These are phyloP conservation scores for Napeogenes inachia DNA, from an alignment of 2,888 invertebrate genomes.

Conservation along the genomic window DNA sequence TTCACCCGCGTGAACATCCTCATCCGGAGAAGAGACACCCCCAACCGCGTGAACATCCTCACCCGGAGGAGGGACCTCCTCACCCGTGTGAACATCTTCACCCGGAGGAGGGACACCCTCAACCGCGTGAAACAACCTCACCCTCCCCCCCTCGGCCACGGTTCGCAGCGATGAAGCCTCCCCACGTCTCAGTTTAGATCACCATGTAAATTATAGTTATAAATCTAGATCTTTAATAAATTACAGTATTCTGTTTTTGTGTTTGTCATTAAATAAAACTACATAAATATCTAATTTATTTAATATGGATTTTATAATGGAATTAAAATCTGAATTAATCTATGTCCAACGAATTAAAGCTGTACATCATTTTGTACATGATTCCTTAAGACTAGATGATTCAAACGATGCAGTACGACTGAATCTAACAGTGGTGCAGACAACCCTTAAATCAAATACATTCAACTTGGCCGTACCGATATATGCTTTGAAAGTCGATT, in stretches of 20 bases:
- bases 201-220: slow-evolving; percentile 24
- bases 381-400: not conserved
- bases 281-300: slow-evolving; percentile 5
- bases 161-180: not conserved
- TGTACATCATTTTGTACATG: not conserved
- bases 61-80: slow-evolving; percentile 48
- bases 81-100: slow-evolving; percentile 43
- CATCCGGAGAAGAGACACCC: no score
- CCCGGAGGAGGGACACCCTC: no score
- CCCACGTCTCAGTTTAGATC: slow-evolving; percentile 23
- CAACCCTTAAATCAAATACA: no score
- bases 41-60: no score
- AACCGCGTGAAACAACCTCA: not conserved
- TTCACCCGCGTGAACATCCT: slow-evolving; percentile 44
- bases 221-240: slow-evolving; percentile 72
- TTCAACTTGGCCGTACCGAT: no score
- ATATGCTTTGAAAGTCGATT: no score
- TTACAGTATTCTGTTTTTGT: slow-evolving; percentile 69
- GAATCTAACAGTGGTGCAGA: no score
- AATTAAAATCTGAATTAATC: slow-evolving; percentile 5
- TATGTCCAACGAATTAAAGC: slow-evolving; percentile 9
- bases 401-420: no score
- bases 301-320: slow-evolving; percentile 5
- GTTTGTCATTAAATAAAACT: slow-evolving; percentile 35
- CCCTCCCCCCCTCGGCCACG: not conserved